Percentiles rank a stretch among this genome's conserved stretches.
phyloP scores from a whole-genome alignment of 2,888 invertebrate species.

The Caenorhabditis sp. region DNA sequence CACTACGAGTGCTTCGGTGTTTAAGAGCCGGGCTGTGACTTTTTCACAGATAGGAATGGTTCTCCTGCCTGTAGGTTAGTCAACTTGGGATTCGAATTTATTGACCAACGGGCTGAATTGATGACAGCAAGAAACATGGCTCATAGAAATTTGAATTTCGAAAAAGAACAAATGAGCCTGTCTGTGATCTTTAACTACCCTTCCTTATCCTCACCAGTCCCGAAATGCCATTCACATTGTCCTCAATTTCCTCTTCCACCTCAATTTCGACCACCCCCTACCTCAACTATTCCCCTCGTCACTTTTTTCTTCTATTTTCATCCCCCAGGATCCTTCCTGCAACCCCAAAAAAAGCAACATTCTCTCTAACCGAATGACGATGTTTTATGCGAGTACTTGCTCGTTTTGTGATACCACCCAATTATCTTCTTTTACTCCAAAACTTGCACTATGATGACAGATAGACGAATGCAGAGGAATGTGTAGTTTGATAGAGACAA shows the following conservation, averaged over 20 bases:
- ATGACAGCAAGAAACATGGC: too few relatives aligned
- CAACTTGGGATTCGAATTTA: too few relatives aligned
- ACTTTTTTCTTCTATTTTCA: slow-evolving; percentile 15
- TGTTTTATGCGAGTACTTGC: not conserved
- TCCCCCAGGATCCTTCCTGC: not conserved
- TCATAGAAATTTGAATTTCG: too few relatives aligned
- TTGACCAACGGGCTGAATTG: too few relatives aligned
- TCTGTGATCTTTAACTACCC: too few relatives aligned
- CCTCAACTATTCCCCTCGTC: slow-evolving; percentile 17
- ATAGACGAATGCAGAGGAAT: not conserved
- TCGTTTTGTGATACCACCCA: slow-evolving; percentile 13
- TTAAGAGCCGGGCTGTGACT: too few relatives aligned
- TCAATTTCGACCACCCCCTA: not conserved
- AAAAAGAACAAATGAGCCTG: too few relatives aligned
- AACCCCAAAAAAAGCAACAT: slow-evolving; percentile 40
- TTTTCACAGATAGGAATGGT: too few relatives aligned
- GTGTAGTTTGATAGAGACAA: slow-evolving; percentile 19
- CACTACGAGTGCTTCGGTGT: too few relatives aligned
- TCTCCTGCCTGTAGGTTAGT: too few relatives aligned
- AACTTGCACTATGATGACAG: slow-evolving; percentile 23
- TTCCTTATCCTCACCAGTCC: too few relatives aligned
- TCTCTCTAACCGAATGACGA: slow-evolving; percentile 20
- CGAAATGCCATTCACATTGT: not conserved
- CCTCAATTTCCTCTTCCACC: slow-evolving; percentile 5
- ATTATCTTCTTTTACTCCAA: slow-evolving; percentile 18